A percentile compares a stretch with the other conserved stretches of the same genome.
Evolutionary conservation across 2,888 invertebrate genomes (phyloP).

Genomic region (Lycaena phlaeas): DNA sequence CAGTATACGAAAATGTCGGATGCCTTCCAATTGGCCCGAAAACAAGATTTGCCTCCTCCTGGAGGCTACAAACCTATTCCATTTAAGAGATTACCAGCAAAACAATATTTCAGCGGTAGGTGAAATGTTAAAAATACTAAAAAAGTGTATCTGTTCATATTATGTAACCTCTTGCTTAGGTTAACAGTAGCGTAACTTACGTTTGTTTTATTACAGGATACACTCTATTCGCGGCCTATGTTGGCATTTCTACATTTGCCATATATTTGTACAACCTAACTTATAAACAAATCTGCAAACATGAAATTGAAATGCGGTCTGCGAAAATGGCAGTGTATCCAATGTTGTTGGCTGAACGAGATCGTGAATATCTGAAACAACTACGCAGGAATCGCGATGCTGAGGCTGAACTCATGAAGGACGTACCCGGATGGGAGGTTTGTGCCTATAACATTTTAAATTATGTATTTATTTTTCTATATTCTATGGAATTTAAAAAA

Average conservation of each 20-base stretch:
- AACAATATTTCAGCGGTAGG: conserved; percentile 79
- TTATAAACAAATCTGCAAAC: conserved; percentile 60
- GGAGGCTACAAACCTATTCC: conserved; percentile 90
- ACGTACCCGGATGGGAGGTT: conserved; percentile 92
- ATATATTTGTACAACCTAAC: conserved; percentile 73
- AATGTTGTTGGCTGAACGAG: conserved; percentile 85
- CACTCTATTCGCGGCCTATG: conserved; percentile 74
- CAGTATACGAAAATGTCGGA: conserved; percentile 40
- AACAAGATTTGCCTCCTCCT: conserved; percentile 93
- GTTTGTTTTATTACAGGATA: conserved; percentile 60
- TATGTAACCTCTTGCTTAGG: conserved; percentile 50
- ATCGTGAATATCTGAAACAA: conserved; percentile 87
- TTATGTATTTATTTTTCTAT: too few relatives aligned
- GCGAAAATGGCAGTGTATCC: conserved; percentile 84
- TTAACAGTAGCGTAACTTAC: conserved; percentile 24
- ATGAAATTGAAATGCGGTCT: conserved; percentile 83
- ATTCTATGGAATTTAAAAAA: too few relatives aligned
- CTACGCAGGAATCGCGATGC: conserved; percentile 85
- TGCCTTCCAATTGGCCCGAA: conserved; percentile 36
- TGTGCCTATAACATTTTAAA: too few relatives aligned
- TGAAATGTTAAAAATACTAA: conserved; percentile 7
- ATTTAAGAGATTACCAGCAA: conserved; percentile 81
- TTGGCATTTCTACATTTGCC: conserved; percentile 72
- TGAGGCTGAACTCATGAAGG: conserved; percentile 89
- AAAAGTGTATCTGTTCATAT: conserved; percentile 19